Conservation (phyloP, 2,113 vertebrate species). For the Meriones unguiculatus region DNA sequence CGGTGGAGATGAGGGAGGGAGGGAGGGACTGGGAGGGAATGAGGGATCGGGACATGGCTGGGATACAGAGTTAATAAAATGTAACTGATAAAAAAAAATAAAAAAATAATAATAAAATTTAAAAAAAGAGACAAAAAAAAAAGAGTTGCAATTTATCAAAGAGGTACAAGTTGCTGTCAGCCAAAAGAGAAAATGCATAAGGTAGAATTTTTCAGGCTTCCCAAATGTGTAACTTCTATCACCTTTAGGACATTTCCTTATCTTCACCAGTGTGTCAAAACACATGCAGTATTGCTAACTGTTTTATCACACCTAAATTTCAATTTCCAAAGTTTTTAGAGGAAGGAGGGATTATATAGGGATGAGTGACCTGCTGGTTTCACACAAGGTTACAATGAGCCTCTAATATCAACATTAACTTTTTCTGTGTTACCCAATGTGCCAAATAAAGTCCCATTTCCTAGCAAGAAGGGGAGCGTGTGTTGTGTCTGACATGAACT, state of each 20-base stretch:
- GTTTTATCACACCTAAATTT: neutral
- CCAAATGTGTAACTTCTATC: neutral
- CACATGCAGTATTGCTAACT: neutral
- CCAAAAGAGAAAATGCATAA: neutral
- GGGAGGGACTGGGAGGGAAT: no score
- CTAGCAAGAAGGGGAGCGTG: no score
- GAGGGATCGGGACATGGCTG: no score
- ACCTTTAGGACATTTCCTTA: neutral
- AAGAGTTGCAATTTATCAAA: conserved; percentile 6
- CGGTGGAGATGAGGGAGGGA: no score
- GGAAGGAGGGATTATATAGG: neutral
- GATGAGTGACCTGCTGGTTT: neutral
- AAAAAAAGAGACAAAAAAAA: no score
- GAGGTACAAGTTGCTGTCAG: neutral
- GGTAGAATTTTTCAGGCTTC: neutral
- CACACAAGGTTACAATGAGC: neutral
- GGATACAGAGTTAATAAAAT: no score
- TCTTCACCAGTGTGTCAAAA: neutral
- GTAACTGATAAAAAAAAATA: no score
- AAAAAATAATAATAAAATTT: no score
- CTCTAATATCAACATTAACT: neutral
- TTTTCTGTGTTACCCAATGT: neutral
- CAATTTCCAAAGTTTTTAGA: neutral
- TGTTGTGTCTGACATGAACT: no score
- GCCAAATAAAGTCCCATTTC: neutral